Percentiles rank a stretch among this genome's conserved stretches.
Conservation (phyloP, 2,888 invertebrate species). For the Chouioia cunea region DNA sequence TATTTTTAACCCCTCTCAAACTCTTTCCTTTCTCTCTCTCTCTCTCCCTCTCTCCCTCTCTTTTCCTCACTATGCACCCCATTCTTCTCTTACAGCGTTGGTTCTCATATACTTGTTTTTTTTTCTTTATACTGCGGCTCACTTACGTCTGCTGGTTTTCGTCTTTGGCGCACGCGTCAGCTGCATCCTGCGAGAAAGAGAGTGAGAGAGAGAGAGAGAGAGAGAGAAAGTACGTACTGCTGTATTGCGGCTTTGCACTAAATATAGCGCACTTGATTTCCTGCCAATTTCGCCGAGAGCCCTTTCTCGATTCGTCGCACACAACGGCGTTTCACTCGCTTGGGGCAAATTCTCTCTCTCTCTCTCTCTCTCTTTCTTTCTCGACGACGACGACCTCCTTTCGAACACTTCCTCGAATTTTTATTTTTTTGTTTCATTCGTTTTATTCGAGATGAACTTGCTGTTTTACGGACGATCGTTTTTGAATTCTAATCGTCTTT, state of each 20-base stretch:
- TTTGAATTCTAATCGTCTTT: too few species aligned
- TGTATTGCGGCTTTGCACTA: slow-evolving; percentile 27
- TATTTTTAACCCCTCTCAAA: slow-evolving; percentile 31
- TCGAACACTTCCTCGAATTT: background rate
- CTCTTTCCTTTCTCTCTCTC: slow-evolving; percentile 8
- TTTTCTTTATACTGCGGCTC: too few species aligned
- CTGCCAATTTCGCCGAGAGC: slow-evolving; percentile 48
- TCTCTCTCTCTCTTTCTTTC: background rate
- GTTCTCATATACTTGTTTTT: too few species aligned
- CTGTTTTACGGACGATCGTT: too few species aligned
- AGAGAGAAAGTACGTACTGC: background rate
- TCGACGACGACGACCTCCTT: background rate
- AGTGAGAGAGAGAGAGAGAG: background rate
- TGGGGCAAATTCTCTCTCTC: background rate
- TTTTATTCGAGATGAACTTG: background rate
- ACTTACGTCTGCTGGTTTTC: too few species aligned
- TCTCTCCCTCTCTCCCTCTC: slow-evolving; percentile 23
- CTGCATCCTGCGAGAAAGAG: slow-evolving; percentile 41
- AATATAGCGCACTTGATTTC: slow-evolving; percentile 45
- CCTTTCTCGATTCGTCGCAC: background rate
- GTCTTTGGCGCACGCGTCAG: slow-evolving; percentile 37
- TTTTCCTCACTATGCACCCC: slow-evolving; percentile 1
- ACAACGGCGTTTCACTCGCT: too few species aligned
- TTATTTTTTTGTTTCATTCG: background rate
- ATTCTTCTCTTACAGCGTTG: background rate